Evolutionary conservation across 2,797 vertebrate genomes (phyloP).

Genomic region (Garrulus glandarius): DNA sequence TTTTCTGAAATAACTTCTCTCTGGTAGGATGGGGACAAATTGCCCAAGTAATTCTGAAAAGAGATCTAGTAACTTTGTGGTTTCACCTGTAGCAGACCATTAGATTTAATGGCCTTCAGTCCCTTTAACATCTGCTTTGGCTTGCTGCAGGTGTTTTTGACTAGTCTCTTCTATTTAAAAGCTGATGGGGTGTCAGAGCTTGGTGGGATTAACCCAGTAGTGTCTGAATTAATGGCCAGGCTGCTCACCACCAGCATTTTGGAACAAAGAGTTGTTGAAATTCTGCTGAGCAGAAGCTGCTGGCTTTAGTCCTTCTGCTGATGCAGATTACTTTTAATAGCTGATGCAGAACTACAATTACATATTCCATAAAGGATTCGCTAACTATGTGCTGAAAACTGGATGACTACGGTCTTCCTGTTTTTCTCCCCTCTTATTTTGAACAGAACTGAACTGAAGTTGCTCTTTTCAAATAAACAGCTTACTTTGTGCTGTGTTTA

Average conservation of each 20-base stretch:
- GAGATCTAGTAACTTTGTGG: not conserved
- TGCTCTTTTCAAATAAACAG: not conserved
- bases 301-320: conserved; percentile 11
- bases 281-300: not conserved
- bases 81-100: not conserved
- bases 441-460: not conserved
- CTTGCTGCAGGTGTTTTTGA: not conserved
- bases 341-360: not conserved
- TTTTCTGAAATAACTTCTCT: not conserved
- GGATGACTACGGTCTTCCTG: not conserved
- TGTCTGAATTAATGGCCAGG: not conserved
- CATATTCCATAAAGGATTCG: not conserved
- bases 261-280: not conserved
- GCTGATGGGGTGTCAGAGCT: not conserved
- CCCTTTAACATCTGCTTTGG: not conserved
- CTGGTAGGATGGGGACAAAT: not conserved
- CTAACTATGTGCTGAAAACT: not conserved
- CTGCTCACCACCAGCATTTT: not conserved
- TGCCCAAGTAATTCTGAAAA: not conserved
- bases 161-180: not conserved
- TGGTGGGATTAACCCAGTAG: not conserved
- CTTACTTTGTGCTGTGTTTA: not conserved
- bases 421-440: not conserved
- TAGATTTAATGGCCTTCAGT: not conserved
- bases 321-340: not conserved